phyloP scores from a whole-genome alignment of 2,888 invertebrate genomes.

The Diaphora mendica region DNA sequence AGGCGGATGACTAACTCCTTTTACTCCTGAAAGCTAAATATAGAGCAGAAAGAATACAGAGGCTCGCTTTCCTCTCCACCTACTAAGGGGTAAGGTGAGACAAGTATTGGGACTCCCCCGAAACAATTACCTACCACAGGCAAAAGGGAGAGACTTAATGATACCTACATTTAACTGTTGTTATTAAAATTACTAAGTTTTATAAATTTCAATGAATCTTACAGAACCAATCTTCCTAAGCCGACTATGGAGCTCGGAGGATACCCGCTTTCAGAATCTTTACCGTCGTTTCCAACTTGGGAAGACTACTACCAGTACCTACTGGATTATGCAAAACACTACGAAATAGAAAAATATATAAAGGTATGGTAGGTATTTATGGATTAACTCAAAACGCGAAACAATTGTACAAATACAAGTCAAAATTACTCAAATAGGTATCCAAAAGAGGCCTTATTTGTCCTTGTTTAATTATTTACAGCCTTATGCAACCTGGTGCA shows the following conservation, averaged over 20 bases:
- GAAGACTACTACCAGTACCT: slow-evolving; percentile 71
- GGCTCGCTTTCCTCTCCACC: too few species aligned
- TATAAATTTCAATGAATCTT: slow-evolving; percentile 32
- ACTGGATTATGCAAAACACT: slow-evolving; percentile 69
- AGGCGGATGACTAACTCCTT: background rate
- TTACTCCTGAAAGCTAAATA: background rate
- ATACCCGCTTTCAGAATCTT: slow-evolving; percentile 69
- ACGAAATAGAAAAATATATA: slow-evolving; percentile 70
- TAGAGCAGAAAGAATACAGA: too few species aligned
- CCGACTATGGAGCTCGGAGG: slow-evolving; percentile 77
- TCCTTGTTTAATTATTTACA: too few species aligned
- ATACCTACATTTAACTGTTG: too few species aligned
- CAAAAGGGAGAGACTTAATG: too few species aligned
- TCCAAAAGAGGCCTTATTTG: too few species aligned
- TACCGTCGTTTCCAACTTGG: slow-evolving; percentile 73
- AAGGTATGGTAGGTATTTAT: slow-evolving; percentile 63
- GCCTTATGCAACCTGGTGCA: too few species aligned
- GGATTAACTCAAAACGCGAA: background rate
- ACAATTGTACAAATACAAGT: too few species aligned
- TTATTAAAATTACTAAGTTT: too few species aligned
- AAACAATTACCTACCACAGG: too few species aligned
- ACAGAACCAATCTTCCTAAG: slow-evolving; percentile 80
- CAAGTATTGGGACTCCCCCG: too few species aligned
- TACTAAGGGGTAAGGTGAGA: too few species aligned
- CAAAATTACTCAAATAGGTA: background rate